Evolutionary conservation across 2,113 vertebrate genomes (phyloP), one percentile per base, ranked within the genome.

Genomic region (Lanius collurio): DNA sequence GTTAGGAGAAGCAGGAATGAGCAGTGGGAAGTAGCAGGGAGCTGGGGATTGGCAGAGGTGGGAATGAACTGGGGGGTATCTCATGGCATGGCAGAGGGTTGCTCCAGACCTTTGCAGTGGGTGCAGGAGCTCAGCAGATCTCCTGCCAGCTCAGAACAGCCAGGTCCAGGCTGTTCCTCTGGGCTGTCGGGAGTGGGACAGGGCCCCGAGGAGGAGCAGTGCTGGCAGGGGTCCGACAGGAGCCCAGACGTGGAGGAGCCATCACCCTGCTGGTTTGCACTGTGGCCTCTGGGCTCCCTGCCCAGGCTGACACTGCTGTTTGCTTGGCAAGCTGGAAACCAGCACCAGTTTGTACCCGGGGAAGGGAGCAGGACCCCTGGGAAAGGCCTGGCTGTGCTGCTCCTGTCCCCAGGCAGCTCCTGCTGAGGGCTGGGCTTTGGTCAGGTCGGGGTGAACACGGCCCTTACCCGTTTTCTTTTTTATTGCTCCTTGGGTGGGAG

Each of bases 401-500:
- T 42, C 31, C 6, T 20, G 21, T 21, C 15, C 11, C 39, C 37
- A 19, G 22, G 42, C 5, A 37, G 22, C 11, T 12, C 35, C 42
- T 21, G 28, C 70, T 55, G 7, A 23, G 26, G 13, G 27, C 39
- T 16, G 2, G 18, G 2, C 0, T 5, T 52, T 31, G 69, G 5
- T 39, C 24, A 35, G 41, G 10, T 6, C 14, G 8, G 46, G 9
- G 15, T 42, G 26, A 60, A 16, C 28, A 8, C 13, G 8, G 15
- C 16, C 41, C 42, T n/a, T 22, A 3, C 0, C 74, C 0, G 1
- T 30, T 52, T 57, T 23, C 18, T 30, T n/a, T 42, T 39, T 49
- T 28, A 17, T 33, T 53, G n/a, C 14, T 42, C 49, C 23, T 26
- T 35, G 22, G 4, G 6, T 55, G 14, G 15, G 30, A 46, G 41